Base-by-base conservation (phyloP, 2,888 invertebrate genomes). In the Agrilus cyanescens region DNA sequence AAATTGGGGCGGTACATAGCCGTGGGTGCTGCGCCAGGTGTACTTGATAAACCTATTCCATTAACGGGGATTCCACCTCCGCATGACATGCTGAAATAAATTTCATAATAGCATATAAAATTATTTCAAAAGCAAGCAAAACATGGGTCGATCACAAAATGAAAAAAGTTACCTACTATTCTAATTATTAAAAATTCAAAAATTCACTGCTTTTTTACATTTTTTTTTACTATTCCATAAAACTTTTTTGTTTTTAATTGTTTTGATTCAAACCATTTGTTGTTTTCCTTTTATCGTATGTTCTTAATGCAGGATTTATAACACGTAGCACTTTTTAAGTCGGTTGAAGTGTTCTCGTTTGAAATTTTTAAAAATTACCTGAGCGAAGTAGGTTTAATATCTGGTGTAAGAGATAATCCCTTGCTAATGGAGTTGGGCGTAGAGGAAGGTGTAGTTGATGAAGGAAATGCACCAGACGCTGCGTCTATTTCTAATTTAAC, bases 1-100 rank as follows among this genome's bases (percentile, higher is more conserved):
- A 82, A 82, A 53, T 81, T 77, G 36, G 81, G 81, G 66, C 82
- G 71, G 68, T 81, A 82, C 66, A 82, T 70, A 40, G 81, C 79
- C 46, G 74, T 73, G 12, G 75, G 74, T 40, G 72, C 70, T 32
- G 63, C 58, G 39, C 66, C 68, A 52, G 64, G 58, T 41, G 67
- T 69, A 58, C 71, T 72, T 5, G 65, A 53, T 40, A 64, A 61
- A 35, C 66, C 66, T 44, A 67, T 58, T 30, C 66, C 66, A 50
- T 67, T 67, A 57, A 66, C 61, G 30, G 61, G 56, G 37, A 58
- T 56, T 45, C 62, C 50, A 31, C 57, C 59, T 25, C 58, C 52
- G 50, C 48, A 61, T 43, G 63, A 58, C 40, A 60, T 57, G 46
- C 63, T 62, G 47, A n/a, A 58, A 54, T 4, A 46, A 46, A 51